Evolutionary conservation across 2,797 vertebrate genomes (phyloP).

Genomic region (Tapirus indicus): DNA sequence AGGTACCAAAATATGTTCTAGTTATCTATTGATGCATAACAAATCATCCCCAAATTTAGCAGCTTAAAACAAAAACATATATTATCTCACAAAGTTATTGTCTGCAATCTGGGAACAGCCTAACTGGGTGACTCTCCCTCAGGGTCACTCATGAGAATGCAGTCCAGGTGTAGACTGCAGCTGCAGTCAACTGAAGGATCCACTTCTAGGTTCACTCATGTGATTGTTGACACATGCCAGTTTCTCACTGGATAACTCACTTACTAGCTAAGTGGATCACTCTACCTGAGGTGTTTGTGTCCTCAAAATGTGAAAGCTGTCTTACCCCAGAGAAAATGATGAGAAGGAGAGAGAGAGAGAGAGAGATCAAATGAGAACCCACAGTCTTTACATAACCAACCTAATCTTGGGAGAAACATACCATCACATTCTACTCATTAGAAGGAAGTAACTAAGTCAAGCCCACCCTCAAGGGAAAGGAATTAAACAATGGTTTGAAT

Average conservation of each 20-base stretch:
- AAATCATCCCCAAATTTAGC: not conserved
- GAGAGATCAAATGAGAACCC: not conserved
- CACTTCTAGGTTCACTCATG: not conserved
- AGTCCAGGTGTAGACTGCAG: not conserved
- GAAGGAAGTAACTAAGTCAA: not conserved
- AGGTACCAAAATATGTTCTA: not conserved
- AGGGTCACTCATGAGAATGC: not conserved
- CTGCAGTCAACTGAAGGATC: not conserved
- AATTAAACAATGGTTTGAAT: no score
- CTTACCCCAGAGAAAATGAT: not conserved
- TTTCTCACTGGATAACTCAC: not conserved
- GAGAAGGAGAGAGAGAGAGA: not conserved
- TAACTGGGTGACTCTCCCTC: not conserved
- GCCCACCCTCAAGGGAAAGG: no score
- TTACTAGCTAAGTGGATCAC: not conserved
- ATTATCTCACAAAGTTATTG: not conserved
- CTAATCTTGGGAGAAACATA: not conserved
- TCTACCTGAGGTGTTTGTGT: rapidly evolving
- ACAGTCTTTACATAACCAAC: not conserved
- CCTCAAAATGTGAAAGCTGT: not conserved
- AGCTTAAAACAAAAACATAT: not conserved
- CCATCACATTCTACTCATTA: not conserved
- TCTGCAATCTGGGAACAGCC: not conserved
- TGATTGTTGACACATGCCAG: not conserved
- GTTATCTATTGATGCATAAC: not conserved